Base-by-base conservation (phyloP, 2,888 invertebrate species). In the Cyrtodaria siliqua region DNA sequence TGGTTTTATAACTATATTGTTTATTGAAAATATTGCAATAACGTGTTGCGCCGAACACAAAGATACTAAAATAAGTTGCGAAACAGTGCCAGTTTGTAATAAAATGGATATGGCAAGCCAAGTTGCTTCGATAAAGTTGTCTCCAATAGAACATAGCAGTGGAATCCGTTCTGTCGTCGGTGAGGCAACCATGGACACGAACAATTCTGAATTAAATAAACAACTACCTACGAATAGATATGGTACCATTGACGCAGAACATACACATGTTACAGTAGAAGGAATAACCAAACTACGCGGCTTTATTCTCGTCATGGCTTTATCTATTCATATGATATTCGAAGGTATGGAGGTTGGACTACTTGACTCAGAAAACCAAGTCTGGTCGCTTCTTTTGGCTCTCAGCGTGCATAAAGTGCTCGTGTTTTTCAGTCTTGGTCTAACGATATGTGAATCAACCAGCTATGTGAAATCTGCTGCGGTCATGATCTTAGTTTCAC, bases 281-380 rank as follows among this genome's bases (percentile, higher is more conserved):
- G 33, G 55, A 2, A 53, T 69, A 44, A 29, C 57, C 12, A 67
- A 50, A n/a, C 29, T 79, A 12, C 89, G 94, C 12, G 92, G 93
- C 0, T 64, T 94, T 14, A 84, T 94, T 20, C 91, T 94, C 12
- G 88, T 94, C 2, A 76, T 93, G 14, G 94, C 94, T 14, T 87
- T 95, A 0, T 94, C 94, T 1, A 84, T 95, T 2, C 95, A 95
- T 86, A 94, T 94, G 6, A 85, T 94, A 9, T 94, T 95, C 84
- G 95, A 95, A 86, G 95, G 95, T 2, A 85, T 95, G 52, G 94
- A 94, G 9, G 87, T 95, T 66, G 94, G 94, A 0, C 90, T 94
- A 9, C 93, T 94, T 77, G 60, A 82, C 2, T 87, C 87, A 27
- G 72, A 78, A 1, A 38, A 61, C 1, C 70, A 78, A n/a, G 85